Evolutionary conservation across 2,113 vertebrate species (phyloP), one percentile per base, ranked within the genome.

Genomic region (Eptatretus burgeri): DNA sequence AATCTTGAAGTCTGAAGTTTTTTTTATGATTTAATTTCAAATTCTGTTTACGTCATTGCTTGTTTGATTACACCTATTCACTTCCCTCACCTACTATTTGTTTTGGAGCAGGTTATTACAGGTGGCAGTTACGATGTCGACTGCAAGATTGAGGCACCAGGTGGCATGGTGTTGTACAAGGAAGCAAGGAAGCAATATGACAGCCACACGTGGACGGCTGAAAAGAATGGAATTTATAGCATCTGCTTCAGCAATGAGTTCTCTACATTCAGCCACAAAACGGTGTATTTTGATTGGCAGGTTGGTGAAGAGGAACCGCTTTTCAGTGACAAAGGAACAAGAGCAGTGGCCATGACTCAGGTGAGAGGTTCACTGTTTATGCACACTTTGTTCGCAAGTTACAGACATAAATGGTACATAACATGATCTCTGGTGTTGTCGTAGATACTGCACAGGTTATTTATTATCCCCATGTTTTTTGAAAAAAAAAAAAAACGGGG

Each of bases 201-300:
- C 69, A 96, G 87, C 67, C 95, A 93, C 68, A 95, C 88, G 0
- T 96, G 94, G 71, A 88, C 85, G 14, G 84, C 87, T 13, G 76
- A 81, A 67, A 82, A 73, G 68, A 93, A 93, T 0, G 91, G 91
- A 70, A 88, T 88, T 7, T 88, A 78, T 74, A 95, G 85, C 68
- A 93, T 96, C 77, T 96, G 91, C 74, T 96, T 96, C 77, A 95
- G 88, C 72, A 96, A 96, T 3, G 88, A 96, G 68, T 96, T 96
- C 72, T 96, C 91, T 67, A 96, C 91, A 65, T 96, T 96, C 69
- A 96, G 88, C 10, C 91, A 96, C 77, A 96, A 96, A 79, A 96
- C 87, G 0, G 87, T 96, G 50, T 96, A 95, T 74, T 96, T 96
- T 53, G 91, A 96, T 71, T 93, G 94, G 70, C 91, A 96, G 72